Base-by-base conservation (phyloP, 2,797 vertebrate species). In the Oryzias sinensis region DNA sequence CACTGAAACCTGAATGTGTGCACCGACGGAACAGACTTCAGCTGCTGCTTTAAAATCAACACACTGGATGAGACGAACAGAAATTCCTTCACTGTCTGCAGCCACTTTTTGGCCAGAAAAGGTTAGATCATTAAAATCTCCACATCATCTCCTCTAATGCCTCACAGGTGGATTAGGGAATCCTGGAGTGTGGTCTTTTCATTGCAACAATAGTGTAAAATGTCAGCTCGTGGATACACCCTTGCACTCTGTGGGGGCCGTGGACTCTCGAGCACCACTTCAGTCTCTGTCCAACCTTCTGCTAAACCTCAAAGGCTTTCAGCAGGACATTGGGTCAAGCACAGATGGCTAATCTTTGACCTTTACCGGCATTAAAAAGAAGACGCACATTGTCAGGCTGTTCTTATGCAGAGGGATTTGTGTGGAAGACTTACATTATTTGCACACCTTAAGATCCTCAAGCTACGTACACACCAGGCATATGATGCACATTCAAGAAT, bases 271-370 rank as follows among this genome's bases (percentile, higher is more conserved):
- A 49, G 24, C 59, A 72, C 54, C 59, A 76, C 76, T 70, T 63
- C 67, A 68, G 67, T 75, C 68, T 74, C 59, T 54, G 71, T 58
- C 68, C 58, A 37, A 56, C 59, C 48, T 77, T 42, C 68, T 62
- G 29, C 69, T 63, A 73, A 66, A 57, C 45, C 0, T 5, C 54
- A 76, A 77, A 74, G 63, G 51, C 57, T 79, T 70, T 70, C 72
- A 70, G 65, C 73, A 81, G 64, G 81, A 72, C 58, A 53, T 59
- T 41, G 37, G 62, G n/a, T 52, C 51, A 54, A 77, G 75, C 62
- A 55, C 61, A 72, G 59, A 79, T 80, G 70, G 46, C 59, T 72
- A 66, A 84, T 73, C 72, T 57, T 45, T 22, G 33, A 47, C 25
- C 55, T 70, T 80, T 70, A 70, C 48, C 62, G 18, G 14, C 33